These are phyloP conservation scores for Mayetiola destructor DNA, from an alignment of 2,888 invertebrate genomes.

Conservation along the genomic window DNA sequence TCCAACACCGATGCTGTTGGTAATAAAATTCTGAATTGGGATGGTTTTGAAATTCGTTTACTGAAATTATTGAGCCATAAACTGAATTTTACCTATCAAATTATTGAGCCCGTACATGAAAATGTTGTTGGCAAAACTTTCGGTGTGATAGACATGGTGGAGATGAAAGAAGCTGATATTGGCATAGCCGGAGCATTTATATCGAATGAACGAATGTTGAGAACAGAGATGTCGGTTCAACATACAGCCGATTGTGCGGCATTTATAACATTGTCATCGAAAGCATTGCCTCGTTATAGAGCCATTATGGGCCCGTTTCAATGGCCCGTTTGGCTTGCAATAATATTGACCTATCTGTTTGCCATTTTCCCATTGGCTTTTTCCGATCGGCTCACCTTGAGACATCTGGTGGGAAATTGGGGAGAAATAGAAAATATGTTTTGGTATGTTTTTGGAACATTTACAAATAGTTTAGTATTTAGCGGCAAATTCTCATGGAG, in stretches of 20 bases:
- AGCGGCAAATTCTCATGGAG: conserved; percentile 55
- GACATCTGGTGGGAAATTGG: conserved; percentile 49
- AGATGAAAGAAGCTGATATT: conserved; percentile 43
- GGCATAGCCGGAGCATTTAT: conserved; percentile 60
- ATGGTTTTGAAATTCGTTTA: conserved; percentile 59
- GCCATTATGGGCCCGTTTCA: conserved; percentile 74
- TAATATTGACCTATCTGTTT: conserved; percentile 54
- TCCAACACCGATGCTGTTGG: conserved; percentile 26
- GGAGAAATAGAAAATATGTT: conserved; percentile 71
- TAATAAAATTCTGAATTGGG: conserved; percentile 35
- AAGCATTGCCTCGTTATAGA: conserved; percentile 66
- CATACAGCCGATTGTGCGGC: conserved; percentile 64
- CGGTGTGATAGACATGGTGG: conserved; percentile 43
- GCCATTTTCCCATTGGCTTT: conserved; percentile 61
- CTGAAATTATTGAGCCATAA: conserved; percentile 44
- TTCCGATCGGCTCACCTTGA: conserved; percentile 53
- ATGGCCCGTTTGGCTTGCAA: conserved; percentile 63
- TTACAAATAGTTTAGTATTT: conserved; percentile 66
- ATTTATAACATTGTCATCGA: conserved; percentile 61
- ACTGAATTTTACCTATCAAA: conserved; percentile 59
- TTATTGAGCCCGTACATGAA: conserved; percentile 42
- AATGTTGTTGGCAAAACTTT: conserved; percentile 37
- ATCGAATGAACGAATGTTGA: conserved; percentile 36
- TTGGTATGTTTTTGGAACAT: conserved; percentile 76
- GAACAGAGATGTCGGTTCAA: conserved; percentile 46